Conservation (phyloP, 2,113 vertebrate species). For the Microtus oregoni region DNA sequence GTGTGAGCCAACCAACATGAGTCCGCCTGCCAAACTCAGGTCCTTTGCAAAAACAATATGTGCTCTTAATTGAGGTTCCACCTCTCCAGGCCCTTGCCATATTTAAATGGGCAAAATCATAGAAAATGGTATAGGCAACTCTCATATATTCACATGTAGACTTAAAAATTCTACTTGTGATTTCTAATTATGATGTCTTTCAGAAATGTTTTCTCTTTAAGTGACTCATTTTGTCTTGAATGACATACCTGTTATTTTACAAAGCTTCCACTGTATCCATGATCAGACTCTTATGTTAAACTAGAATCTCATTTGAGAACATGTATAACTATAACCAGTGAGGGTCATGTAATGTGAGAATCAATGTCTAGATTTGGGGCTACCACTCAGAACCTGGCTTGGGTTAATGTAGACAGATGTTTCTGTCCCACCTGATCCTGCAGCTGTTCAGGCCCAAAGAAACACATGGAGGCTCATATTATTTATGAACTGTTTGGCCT, state of each 20-base stretch:
- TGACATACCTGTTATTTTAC: background rate
- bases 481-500: too few species aligned
- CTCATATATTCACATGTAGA: background rate
- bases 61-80: background rate
- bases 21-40: background rate
- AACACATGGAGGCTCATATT: too few species aligned
- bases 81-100: background rate
- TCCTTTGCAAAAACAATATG: background rate
- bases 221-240: background rate
- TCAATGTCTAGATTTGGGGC: too few species aligned
- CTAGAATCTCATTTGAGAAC: background rate
- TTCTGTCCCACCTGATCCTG: too few species aligned
- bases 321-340: background rate
- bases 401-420: background rate
- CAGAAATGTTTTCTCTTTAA: background rate
- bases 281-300: background rate
- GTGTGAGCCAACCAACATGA: background rate
- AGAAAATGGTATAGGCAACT: background rate
- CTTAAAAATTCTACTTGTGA: background rate
- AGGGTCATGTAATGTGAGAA: background rate
- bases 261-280: background rate
- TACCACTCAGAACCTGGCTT: background rate
- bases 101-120: background rate
- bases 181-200: background rate
- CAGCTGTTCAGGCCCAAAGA: too few species aligned